Base-by-base conservation (phyloP, 2,888 invertebrate species). In the Scaptomyza cyrtandrae region DNA sequence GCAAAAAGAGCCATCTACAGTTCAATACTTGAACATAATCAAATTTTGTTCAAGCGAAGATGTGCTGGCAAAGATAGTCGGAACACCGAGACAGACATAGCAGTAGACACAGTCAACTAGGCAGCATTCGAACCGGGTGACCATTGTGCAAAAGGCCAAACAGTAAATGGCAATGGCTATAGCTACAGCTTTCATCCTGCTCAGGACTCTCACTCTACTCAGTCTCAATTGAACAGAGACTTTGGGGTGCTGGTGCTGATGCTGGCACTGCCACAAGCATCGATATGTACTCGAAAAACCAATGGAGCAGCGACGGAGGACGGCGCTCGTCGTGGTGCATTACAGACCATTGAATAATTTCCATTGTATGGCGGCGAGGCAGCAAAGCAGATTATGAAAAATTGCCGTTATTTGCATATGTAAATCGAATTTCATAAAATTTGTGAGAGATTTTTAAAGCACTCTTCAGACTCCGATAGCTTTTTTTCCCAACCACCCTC, bases 391-490 rank as follows among this genome's bases (percentile, higher is more conserved):
- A 89, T 88, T 89, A 90, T 90, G 91, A 91, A 91, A 91, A 90
- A 91, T 91, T 90, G 86, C 84, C 88, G 80, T 83, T 90, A 91
- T 90, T 91, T 91, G 91, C 90, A 91, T 91, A 91, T 90, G 91
- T 89, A 91, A 91, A 91, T 90, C 90, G 88, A 88, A 89, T 89
- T 88, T 86, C 86, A 91, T 90, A 90, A 91, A 91, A 91, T 90
- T 84, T 84, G 77, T 79, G 81, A 75, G 80, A 78, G 80, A 75
- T 74, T 72, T 82, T 82, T 82, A 77, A 81, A 79, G 82, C 65
- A 65, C 56, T 65, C 60, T 76, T 57, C 69, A 78, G 66, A 48
- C 39, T 54, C 50, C 72, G 66, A 75, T 71, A 70, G 76, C 83
- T 78, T 78, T 77, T 50, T 64, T 43, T 37, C 41, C 16, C 16